These are phyloP conservation scores for Aeoliscus strigatus DNA, from an alignment of 2,797 vertebrate species.

Conservation along the genomic window DNA sequence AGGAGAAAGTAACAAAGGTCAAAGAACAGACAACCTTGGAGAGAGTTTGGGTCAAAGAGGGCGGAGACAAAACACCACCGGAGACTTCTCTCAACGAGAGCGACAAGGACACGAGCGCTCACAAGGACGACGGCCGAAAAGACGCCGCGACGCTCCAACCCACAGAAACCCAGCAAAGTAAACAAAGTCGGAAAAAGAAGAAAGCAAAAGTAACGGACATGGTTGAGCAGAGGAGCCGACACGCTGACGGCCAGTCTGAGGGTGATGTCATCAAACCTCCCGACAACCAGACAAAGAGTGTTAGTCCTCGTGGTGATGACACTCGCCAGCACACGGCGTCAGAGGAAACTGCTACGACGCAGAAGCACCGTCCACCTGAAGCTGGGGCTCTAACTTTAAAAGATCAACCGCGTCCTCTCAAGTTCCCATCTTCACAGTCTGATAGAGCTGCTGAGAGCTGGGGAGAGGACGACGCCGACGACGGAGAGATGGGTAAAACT, in stretches of 20 bases:
- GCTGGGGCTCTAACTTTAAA: constrained; percentile 14
- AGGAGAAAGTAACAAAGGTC: constrained; percentile 2
- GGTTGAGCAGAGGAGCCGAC: constrained; percentile 6
- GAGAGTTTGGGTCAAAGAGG: constrained; percentile 5
- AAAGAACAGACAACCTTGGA: constrained; percentile 10
- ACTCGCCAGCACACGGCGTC: constrained; percentile 15
- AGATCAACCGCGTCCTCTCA: constrained; percentile 16
- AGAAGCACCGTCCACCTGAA: constrained; percentile 4
- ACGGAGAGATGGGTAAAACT: constrained; percentile 8
- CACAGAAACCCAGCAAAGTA: constrained; percentile 28
- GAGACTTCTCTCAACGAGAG: constrained; percentile 10
- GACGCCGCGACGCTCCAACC: constrained; percentile 8
- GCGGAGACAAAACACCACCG: neutral
- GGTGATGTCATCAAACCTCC: constrained; percentile 3
- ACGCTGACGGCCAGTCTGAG: neutral
- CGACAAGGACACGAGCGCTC: no score
- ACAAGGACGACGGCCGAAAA: constrained; percentile 29
- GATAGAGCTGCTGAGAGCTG: constrained; percentile 37
- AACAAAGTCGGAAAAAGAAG: constrained; percentile 54
- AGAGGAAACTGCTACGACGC: constrained; percentile 3
- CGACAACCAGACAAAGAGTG: constrained; percentile 10
- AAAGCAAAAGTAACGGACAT: constrained; percentile 19
- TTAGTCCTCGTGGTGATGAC: constrained; percentile 11
- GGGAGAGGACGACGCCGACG: constrained; percentile 32
- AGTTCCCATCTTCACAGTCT: constrained; percentile 32